Evolutionary conservation across 2,888 invertebrate genomes (phyloP).

Genomic region (Keiferia lycopersicella): DNA sequence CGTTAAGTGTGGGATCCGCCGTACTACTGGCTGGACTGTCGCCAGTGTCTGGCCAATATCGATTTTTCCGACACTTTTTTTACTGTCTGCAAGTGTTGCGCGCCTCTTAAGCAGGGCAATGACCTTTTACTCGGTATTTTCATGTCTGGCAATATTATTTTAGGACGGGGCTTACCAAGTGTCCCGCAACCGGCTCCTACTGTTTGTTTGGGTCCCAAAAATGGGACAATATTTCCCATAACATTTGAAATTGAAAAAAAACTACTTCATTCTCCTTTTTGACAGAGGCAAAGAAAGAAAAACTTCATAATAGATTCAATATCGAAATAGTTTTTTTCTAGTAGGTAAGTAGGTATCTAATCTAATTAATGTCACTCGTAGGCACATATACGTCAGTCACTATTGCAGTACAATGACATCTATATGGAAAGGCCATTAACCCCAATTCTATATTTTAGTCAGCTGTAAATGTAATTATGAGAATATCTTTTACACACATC

Average conservation of each 20-base stretch:
- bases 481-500: conserved; percentile 5
- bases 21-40: conserved; percentile 28
- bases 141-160: conserved; percentile 13
- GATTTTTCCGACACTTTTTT: conserved; percentile 37
- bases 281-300: too few relatives aligned
- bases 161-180: conserved; percentile 7
- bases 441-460: conserved; percentile 9
- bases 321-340: too few relatives aligned
- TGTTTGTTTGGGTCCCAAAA: conserved; percentile 16
- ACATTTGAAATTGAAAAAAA: neutral
- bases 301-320: too few relatives aligned
- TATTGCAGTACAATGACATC: neutral
- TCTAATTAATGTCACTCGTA: too few relatives aligned
- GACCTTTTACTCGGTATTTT: conserved; percentile 22
- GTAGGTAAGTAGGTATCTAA: too few relatives aligned
- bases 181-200: neutral
- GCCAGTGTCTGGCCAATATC: conserved; percentile 33
- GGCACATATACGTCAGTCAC: too few relatives aligned
- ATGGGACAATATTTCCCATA: neutral
- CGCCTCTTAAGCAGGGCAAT: conserved; percentile 26
- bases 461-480: conserved; percentile 14
- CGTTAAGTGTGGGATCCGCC: too few relatives aligned
- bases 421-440: conserved; percentile 8
- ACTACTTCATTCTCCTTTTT: neutral
- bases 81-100: conserved; percentile 34